Evolutionary conservation across 2,888 invertebrate genomes (phyloP).

Genomic region (Amphipoea oculea): DNA sequence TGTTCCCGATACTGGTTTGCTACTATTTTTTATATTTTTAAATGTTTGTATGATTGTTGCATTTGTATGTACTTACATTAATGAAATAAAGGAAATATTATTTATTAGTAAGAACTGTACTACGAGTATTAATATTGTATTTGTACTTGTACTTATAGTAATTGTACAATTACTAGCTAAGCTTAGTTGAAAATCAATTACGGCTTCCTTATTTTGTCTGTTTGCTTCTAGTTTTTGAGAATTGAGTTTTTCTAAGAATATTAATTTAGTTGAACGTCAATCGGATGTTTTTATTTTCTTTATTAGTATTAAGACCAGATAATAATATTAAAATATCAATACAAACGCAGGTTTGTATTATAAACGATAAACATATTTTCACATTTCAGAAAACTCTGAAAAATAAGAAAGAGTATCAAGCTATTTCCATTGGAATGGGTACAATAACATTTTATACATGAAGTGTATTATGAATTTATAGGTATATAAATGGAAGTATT

Average conservation of each 20-base stretch:
- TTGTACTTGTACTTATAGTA: neutral
- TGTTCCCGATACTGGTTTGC: no score
- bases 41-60: no score
- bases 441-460: slow-evolving; percentile 3
- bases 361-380: slow-evolving; percentile 3
- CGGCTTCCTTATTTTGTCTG: neutral
- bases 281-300: neutral
- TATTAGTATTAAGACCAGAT: neutral
- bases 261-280: neutral
- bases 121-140: no score
- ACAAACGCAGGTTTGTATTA: neutral
- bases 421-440: slow-evolving; percentile 19
- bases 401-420: neutral
- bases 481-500: slow-evolving; percentile 32
- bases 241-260: neutral
- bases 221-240: neutral
- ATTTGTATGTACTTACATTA: no score
- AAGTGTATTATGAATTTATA: neutral
- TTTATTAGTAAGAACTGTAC: no score
- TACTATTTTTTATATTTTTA: no score
- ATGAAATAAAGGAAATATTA: no score
- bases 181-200: neutral
- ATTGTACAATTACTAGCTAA: neutral
- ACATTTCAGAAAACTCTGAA: neutral
- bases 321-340: neutral